phyloP scores from a whole-genome alignment of 2,113 vertebrate genomes.

The Arizona elegans region DNA sequence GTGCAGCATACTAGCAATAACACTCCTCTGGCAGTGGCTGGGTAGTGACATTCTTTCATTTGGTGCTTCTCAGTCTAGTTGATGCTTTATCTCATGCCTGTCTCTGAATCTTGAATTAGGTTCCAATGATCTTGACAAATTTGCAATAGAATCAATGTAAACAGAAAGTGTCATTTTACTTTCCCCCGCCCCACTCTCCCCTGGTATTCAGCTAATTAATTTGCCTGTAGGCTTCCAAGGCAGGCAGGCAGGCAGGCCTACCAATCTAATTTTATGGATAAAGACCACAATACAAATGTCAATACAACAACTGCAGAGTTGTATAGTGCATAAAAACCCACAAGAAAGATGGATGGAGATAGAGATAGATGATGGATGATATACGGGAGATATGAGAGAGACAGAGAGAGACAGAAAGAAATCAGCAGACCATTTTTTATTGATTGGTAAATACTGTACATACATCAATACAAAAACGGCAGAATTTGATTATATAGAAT shows the following conservation, averaged over 20 bases:
- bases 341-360: not conserved
- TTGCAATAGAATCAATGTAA: not conserved
- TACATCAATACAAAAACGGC: not conserved
- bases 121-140: not conserved
- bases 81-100: constrained; percentile 29
- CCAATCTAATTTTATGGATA: not conserved
- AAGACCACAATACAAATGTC: not conserved
- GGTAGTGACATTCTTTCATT: not conserved
- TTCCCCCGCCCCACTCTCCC: fast-evolving
- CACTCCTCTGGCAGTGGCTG: not conserved
- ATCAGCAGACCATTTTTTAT: not conserved
- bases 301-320: not conserved
- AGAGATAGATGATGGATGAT: not conserved
- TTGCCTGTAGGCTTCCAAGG: not conserved
- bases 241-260: not conserved
- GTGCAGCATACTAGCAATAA: not conserved
- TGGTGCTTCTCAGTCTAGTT: not conserved
- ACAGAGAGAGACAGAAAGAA: not conserved
- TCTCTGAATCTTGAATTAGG: constrained; percentile 43
- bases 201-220: not conserved
- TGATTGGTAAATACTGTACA: not conserved
- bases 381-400: not conserved
- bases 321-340: not conserved
- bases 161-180: not conserved
- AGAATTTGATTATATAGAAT: not conserved